These are phyloP conservation scores for Falco concolor DNA, from an alignment of 2,797 vertebrate genomes.

Conservation along the genomic window DNA sequence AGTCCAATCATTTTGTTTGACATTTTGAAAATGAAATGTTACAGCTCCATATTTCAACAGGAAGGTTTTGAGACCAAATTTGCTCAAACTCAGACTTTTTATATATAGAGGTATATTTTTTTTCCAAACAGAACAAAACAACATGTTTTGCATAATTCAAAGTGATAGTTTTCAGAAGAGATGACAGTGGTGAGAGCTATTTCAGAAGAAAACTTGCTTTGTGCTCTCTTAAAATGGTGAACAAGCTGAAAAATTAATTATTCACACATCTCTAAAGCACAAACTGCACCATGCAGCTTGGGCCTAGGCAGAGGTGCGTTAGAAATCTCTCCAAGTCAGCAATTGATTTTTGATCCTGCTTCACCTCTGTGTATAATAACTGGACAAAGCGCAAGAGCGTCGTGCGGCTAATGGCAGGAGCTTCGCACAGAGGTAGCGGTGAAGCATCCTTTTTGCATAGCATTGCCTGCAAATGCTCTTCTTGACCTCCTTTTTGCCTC, in stretches of 20 bases:
- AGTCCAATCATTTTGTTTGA: not conserved
- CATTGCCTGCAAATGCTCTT: conserved; percentile 19
- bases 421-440: not conserved
- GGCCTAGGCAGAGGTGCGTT: not conserved
- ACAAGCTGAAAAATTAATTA: conserved; percentile 56
- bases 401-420: not conserved
- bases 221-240: conserved; percentile 15
- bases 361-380: not conserved
- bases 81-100: conserved; percentile 14
- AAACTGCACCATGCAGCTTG: not conserved
- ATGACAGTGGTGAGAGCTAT: conserved; percentile 19
- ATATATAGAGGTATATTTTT: not conserved
- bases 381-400: not conserved
- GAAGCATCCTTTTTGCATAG: not conserved
- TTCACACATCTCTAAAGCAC: not conserved
- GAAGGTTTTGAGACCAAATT: conserved; percentile 11
- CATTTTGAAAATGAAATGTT: conserved; percentile 11
- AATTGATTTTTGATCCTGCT: not conserved
- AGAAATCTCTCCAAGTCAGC: not conserved
- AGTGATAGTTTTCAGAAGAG: conserved; percentile 42
- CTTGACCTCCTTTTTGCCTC: conserved; percentile 20
- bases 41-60: not conserved
- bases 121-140: conserved; percentile 19
- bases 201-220: conserved; percentile 41
- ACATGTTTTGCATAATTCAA: conserved; percentile 38